phyloP scores from a whole-genome alignment of 2,888 invertebrate genomes.

The Polydrusus pterygomalis region DNA sequence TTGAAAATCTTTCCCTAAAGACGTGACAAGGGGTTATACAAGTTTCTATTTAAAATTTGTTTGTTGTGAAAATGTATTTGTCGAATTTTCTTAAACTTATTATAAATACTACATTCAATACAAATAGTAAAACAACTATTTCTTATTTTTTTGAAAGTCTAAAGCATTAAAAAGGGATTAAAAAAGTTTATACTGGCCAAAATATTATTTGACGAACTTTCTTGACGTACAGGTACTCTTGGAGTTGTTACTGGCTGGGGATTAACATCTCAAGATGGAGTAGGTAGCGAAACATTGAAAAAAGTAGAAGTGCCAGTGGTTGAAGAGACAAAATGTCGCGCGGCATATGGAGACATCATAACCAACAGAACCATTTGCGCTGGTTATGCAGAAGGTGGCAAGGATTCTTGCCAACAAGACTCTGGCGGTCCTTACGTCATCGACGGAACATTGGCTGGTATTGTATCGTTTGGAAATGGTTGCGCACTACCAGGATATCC shows the following conservation, averaged over 20 bases:
- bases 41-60: too few species aligned
- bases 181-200: too few species aligned
- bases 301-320: slow-evolving; percentile 4
- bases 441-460: slow-evolving; percentile 16
- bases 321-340: not conserved
- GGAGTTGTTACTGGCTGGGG: slow-evolving; percentile 10
- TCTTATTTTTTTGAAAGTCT: too few species aligned
- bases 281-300: not conserved
- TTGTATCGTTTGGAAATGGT: slow-evolving; percentile 17
- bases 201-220: too few species aligned
- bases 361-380: slow-evolving; percentile 4
- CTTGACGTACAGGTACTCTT: not conserved
- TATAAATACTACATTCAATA: too few species aligned
- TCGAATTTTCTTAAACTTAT: too few species aligned
- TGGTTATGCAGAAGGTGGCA: slow-evolving; percentile 3
- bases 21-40: too few species aligned
- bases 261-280: not conserved
- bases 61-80: too few species aligned
- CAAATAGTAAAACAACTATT: too few species aligned
- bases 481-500: slow-evolving; percentile 20
- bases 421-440: slow-evolving; percentile 25
- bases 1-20: too few species aligned
- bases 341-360: not conserved
- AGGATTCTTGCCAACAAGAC: slow-evolving; percentile 11
- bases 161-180: too few species aligned